Base-by-base conservation (phyloP, 2,888 invertebrate genomes). In the Idaea aversata region DNA sequence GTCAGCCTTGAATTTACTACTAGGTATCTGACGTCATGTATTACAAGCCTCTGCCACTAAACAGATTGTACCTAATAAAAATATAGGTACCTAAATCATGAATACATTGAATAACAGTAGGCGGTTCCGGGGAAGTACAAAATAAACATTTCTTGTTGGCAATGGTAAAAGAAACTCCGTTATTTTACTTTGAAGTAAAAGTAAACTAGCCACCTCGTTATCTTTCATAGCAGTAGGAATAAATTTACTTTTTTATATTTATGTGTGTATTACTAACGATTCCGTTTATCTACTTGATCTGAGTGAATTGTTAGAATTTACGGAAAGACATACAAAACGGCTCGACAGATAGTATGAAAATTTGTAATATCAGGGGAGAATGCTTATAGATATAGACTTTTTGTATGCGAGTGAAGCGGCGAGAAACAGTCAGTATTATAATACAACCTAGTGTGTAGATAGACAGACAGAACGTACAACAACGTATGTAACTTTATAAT, bases 141-240 rank as follows among this genome's bases (percentile, higher is more conserved):
- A 10, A 13, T 47, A 47, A 47, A 47, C 47, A 47, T 6, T 25
- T 47, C 47, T 47, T 47, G 47, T 47, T 47, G 47, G 47, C 47
- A 47, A 47, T 47, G 47, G 47, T 47, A 47, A 47, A 47, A 47
- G 47, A 47, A 47, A 47, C 47, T 47, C 47, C 47, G 47, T 47
- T 47, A 47, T 47, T 47, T 47, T 47, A 47, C 47, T 47, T 47
- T 47, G 47, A 47, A 47, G 47, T 47, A 47, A 47, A 47, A 47
- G 47, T 10, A 47, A 47, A 47, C 47, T 47, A 47, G 47, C 47
- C 47, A 47, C 47, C 47, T 47, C 47, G 47, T 47, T 47, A 47
- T 47, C 47, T 47, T 47, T 47, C 47, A 47, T 47, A 13, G 10
- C 47, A 7, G 47, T 47, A 4, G 47, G 10, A 47, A 47, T 47